Base-by-base conservation (phyloP, 2,888 invertebrate species). In the Leptinotarsa juncta region DNA sequence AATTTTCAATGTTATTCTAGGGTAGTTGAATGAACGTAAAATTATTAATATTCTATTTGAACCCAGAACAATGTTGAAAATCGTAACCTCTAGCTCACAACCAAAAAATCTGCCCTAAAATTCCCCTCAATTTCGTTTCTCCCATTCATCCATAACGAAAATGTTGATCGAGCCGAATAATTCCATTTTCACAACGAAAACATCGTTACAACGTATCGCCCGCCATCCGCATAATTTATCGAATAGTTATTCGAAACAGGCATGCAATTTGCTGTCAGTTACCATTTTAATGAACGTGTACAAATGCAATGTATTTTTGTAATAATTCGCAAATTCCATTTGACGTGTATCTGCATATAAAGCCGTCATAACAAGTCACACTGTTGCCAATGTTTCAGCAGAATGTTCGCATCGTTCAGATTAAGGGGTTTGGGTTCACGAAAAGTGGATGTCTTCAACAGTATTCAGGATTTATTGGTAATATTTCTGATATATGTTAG, bases 341-440 rank as follows among this genome's bases (percentile, higher is more conserved):
- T 77, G 81, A 83, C 83, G 77, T 78, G 79, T 82, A 81, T 83
- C 81, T 83, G 84, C 84, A 83, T 85, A 84, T 84, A 84, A 84
- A 85, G 82, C 84, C 84, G 83, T 86, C 84, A 85, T 84, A 85
- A 85, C 85, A 85, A 82, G 84, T 12, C 23, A 15, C 60, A 26
- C 15, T 60, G 60, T 60, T 60, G 60, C 60, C 60, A 20, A 60
- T 32, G 70, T 55, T 32, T 14, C 53, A 48, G 23, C 12, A 50
- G 57, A 51, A 42, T 10, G 42, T 10, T 42, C 42, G 42, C 42
- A 32, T 32, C 32, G 42, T 42, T 42, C 12, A 42, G 32, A 32
- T 32, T 5, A 32, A 32, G 10, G 42, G 42, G 42, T 42, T 42
- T 42, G 10, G 3, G 42, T 42, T 42, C 42, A 42, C 7, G 42